Evolutionary conservation across 53 echinoderm and acorn worm genomes (phyloP), one percentile per base, ranked within the genome.

Genomic region (Stichopus horrens): DNA sequence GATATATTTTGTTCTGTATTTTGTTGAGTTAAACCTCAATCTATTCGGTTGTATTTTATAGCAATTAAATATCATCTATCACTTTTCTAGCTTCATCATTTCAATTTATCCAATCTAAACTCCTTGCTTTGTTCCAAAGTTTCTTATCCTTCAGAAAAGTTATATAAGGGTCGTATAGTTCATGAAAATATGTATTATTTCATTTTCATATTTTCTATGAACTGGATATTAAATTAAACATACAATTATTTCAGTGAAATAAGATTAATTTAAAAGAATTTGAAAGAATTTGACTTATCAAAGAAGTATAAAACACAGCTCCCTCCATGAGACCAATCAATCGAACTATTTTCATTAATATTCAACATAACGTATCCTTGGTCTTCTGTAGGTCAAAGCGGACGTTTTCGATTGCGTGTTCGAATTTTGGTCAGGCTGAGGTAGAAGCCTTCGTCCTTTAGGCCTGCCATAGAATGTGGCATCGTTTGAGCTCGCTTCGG

Each of bases 341-440:
- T 71, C 71, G 71, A 20, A 71, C n/a, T 71, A 13, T 16, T 71
- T 71, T 18, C 71, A 6, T 18, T 76, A 85, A 85, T 66, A 85
- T 52, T 85, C 85, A 10, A 85, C 85, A 52, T 85, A 85, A 53
- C 85, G 85, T 52, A 85, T 85, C 59, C 85, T 63, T 9, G 85
- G 85, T 65, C 65, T 8, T 51, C 85, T 59, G 18, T 85, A 13
- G 58, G 52, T 23, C 20, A 18, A 19, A 16, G 67, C 16, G 5
- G 67, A 13, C n/a, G 85, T 7, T 11, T 18, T 63, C 52, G 52
- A 23, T 58, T 58, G 65, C 10, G 21, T 66, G 52, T 63, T 63
- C 5, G 67, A 85, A 52, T 85, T 85, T 63, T 85, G 85, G 52
- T 67, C 68, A 59, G 66, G 60, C 7, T 52, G 63, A 4, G 85